A percentile compares a stretch with the other conserved stretches of the same genome.
Evolutionary conservation across 2,888 invertebrate genomes (phyloP).

Genomic region (Encarsia formosa): DNA sequence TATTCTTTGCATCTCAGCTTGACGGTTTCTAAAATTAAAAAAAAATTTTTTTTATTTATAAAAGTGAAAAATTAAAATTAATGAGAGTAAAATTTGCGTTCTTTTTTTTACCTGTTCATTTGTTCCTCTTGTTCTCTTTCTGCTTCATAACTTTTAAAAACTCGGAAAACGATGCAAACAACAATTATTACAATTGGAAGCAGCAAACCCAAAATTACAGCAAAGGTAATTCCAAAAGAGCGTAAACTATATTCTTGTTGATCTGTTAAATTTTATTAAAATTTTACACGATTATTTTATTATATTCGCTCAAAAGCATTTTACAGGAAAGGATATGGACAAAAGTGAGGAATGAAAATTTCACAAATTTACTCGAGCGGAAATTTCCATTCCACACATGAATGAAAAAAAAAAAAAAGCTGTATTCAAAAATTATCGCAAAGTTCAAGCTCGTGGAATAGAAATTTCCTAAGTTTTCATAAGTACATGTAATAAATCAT

Average conservation of each 20-base stretch:
- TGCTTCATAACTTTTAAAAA: conserved; percentile 57
- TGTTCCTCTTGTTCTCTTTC: conserved; percentile 54
- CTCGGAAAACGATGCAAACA: conserved; percentile 63
- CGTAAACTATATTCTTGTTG: conserved; percentile 75
- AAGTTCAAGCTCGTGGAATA: conserved; percentile 46
- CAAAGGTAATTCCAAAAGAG: conserved; percentile 72
- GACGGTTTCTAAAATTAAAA: conserved; percentile 13
- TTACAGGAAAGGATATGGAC: background rate
- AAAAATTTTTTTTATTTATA: background rate
- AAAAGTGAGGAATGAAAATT: conserved; percentile 37
- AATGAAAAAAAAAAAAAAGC: too few species aligned
- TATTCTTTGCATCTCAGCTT: conserved; percentile 38
- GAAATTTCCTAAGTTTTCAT: conserved; percentile 44
- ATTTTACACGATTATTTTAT: background rate
- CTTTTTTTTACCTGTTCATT: conserved; percentile 43
- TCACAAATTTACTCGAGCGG: conserved; percentile 37
- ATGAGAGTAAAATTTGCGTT: background rate
- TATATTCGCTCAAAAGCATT: background rate
- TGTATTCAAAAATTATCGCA: conserved; percentile 18
- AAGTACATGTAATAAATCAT: too few species aligned
- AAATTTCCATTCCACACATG: conserved; percentile 53
- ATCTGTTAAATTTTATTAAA: conserved; percentile 54
- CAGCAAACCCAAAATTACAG: conserved; percentile 71
- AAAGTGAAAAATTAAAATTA: background rate
- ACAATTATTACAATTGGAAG: conserved; percentile 70